These are phyloP conservation scores for Callocephalon fimbriatum DNA, from an alignment of 2,113 vertebrate species.

Conservation along the genomic window DNA sequence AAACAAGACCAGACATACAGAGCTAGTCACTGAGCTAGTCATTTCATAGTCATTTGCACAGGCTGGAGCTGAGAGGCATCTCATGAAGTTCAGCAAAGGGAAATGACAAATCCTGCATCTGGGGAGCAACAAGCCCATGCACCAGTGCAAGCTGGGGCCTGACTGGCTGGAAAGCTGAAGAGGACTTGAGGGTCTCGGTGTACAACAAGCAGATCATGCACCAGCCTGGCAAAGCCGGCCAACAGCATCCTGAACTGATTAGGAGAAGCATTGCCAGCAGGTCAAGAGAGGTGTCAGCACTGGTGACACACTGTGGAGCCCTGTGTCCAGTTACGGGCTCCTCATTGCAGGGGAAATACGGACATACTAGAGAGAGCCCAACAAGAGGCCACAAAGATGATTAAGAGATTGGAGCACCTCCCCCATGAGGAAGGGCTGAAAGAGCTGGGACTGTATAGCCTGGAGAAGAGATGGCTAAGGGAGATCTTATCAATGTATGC, in stretches of 20 bases:
- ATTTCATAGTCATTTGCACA: accelerated
- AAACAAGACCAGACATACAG: accelerated
- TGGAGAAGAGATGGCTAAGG: neutral
- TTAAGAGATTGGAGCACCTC: neutral
- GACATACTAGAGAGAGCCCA: neutral
- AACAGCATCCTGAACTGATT: neutral
- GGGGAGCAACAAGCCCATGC: accelerated
- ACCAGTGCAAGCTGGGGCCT: accelerated
- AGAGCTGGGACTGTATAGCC: neutral
- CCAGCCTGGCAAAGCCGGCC: neutral
- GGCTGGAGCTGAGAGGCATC: neutral
- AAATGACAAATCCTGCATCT: neutral
- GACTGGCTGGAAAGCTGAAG: neutral
- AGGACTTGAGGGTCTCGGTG: neutral
- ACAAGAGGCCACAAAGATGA: neutral
- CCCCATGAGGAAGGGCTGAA: neutral
- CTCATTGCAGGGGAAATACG: neutral
- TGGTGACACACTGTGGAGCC: neutral
- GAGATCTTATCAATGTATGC: neutral
- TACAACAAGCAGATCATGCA: accelerated
- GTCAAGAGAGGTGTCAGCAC: neutral
- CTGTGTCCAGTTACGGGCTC: neutral
- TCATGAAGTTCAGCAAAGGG: neutral
- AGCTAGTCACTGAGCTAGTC: neutral
- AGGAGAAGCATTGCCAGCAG: neutral